Evolutionary conservation across 1,140 invertebrate species (phyloP).

Genomic region (Papilio machaon): DNA sequence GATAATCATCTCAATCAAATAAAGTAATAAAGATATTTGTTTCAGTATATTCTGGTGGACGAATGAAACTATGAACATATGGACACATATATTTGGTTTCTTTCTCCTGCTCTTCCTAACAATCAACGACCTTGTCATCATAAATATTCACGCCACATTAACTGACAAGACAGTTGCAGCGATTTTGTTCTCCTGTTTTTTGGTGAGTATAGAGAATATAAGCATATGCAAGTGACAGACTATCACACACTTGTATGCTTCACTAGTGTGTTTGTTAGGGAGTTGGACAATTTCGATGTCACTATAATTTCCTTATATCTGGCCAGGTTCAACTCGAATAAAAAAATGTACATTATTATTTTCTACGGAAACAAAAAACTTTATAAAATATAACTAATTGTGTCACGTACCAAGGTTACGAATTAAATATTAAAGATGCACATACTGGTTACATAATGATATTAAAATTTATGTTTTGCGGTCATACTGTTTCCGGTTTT

Average conservation of each 20-base stretch:
- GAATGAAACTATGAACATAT: conserved; percentile 98
- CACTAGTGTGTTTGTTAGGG: too few relatives aligned
- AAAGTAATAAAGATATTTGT: conserved; percentile 41
- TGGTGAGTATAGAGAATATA: conserved; percentile 83
- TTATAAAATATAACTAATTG: background rate
- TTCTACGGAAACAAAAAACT: background rate
- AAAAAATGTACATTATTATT: background rate
- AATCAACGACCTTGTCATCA: conserved; percentile 91
- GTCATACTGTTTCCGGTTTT: conserved; percentile 6
- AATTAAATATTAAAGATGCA: background rate
- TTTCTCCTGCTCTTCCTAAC: conserved; percentile 92
- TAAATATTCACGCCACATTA: conserved; percentile 89
- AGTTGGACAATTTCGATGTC: background rate
- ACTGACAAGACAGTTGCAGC: conserved; percentile 93
- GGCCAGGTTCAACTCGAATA: too few relatives aligned
- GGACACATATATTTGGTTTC: conserved; percentile 97
- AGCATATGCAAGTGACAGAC: too few relatives aligned
- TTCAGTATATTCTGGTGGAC: conserved; percentile 97
- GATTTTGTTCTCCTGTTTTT: conserved; percentile 92
- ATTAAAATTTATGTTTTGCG: conserved; percentile 16
- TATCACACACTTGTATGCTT: background rate
- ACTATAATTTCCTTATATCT: background rate
- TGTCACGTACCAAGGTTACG: background rate
- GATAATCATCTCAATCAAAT: background rate
- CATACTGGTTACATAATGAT: background rate